Evolutionary conservation across 92 coral and sea anemone genomes (phyloP).

Genomic region (Zoanthus sociatus): DNA sequence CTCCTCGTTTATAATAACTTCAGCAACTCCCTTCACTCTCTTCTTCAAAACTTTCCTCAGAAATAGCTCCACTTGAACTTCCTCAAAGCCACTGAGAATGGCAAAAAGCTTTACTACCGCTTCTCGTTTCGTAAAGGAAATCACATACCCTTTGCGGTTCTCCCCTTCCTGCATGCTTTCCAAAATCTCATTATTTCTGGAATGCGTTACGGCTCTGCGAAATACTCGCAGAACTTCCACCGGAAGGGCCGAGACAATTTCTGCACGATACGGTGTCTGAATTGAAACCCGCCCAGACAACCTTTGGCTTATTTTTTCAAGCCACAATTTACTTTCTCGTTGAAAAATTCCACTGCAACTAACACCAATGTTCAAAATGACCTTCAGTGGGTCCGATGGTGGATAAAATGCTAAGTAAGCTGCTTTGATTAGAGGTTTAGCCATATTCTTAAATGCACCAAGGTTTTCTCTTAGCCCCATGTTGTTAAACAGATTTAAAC

Average conservation of each 20-base stretch:
- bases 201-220: constrained; percentile 9
- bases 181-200: background rate
- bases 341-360: constrained; percentile 30
- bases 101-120: constrained; percentile 1
- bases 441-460: constrained; percentile 26
- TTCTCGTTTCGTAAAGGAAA: constrained; percentile 1
- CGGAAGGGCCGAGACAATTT: constrained; percentile 5
- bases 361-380: constrained; percentile 24
- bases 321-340: constrained; percentile 25
- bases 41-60: constrained; percentile 8
- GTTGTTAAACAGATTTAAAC: constrained; percentile 25
- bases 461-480: constrained; percentile 24
- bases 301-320: constrained; percentile 9
- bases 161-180: background rate
- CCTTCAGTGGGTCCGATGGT: constrained; percentile 29
- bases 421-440: constrained; percentile 25
- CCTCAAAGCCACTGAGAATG: constrained; percentile 3
- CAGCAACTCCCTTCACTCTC: constrained; percentile 1
- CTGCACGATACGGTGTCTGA: constrained; percentile 7
- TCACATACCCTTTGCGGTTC: constrained; percentile 1
- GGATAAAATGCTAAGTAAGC: constrained; percentile 23
- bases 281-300: constrained; percentile 26
- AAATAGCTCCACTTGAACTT: constrained; percentile 11
- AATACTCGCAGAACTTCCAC: constrained; percentile 1
- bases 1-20: constrained; percentile 1